Evolutionary conservation across 2,797 vertebrate genomes (phyloP).

Genomic region (Lerista edwardsae): DNA sequence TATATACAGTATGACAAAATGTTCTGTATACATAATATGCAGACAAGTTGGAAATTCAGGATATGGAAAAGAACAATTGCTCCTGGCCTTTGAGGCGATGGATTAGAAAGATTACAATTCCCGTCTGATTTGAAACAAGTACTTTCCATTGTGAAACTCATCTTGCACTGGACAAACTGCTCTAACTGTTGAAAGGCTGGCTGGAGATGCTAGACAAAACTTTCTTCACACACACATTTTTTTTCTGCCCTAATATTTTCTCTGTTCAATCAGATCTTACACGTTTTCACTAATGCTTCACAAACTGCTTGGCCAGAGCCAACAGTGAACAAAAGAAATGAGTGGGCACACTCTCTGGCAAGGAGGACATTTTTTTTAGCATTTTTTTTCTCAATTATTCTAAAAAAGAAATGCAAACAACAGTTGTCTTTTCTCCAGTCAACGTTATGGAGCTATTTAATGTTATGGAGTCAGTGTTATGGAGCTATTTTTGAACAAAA

Average conservation of each 20-base stretch:
- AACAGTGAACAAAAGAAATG: background rate
- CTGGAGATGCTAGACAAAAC: background rate
- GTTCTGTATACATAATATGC: constrained; percentile 16
- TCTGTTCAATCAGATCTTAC: background rate
- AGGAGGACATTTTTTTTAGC: no score
- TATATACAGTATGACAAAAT: background rate
- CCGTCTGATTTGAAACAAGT: background rate
- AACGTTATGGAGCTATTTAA: background rate
- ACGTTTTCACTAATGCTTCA: background rate
- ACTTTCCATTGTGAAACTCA: background rate
- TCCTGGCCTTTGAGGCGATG: constrained; percentile 1
- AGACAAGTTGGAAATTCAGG: background rate
- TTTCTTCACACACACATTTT: background rate
- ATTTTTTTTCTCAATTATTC: no score
- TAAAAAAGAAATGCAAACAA: no score
- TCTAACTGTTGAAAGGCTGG: background rate
- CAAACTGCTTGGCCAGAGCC: background rate
- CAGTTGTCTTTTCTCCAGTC: background rate
- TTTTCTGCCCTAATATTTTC: background rate
- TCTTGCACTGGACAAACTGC: background rate
- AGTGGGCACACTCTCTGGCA: background rate
- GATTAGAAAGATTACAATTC: background rate
- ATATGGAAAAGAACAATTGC: background rate
- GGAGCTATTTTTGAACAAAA: background rate
- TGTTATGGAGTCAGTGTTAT: background rate